Conservation (phyloP, 1,140 invertebrate species). For the Atta texana region DNA sequence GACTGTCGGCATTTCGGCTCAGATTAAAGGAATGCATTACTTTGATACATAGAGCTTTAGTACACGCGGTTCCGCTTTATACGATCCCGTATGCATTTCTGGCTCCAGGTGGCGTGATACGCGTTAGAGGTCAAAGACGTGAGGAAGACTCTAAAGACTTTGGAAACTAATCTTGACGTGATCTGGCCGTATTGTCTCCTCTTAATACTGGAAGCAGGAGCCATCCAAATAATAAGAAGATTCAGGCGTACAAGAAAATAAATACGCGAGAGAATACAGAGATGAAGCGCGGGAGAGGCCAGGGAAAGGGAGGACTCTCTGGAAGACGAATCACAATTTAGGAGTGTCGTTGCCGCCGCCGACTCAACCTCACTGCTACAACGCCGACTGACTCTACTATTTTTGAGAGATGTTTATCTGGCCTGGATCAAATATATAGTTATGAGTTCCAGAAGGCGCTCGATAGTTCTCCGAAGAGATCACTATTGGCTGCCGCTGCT, state of each 20-base stretch:
- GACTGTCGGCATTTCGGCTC: too few species aligned
- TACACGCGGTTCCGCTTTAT: not conserved
- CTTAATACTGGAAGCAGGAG: too few species aligned
- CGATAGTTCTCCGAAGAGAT: constrained; percentile 83
- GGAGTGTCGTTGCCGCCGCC: constrained; percentile 2
- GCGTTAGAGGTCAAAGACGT: too few species aligned
- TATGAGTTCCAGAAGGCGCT: constrained; percentile 84
- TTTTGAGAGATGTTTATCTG: constrained; percentile 84
- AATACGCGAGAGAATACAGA: not conserved
- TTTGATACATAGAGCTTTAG: too few species aligned
- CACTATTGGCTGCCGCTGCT: constrained; percentile 76
- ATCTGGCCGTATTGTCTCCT: too few species aligned
- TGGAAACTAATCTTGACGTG: too few species aligned
- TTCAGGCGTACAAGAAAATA: not conserved
- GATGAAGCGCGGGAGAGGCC: not conserved
- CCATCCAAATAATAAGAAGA: too few species aligned
- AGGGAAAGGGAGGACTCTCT: not conserved
- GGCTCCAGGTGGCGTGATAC: too few species aligned
- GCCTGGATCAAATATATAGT: constrained; percentile 84
- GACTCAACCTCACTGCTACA: not conserved
- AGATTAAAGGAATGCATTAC: too few species aligned
- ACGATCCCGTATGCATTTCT: not conserved
- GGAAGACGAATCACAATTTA: constrained; percentile 56
- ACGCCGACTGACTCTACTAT: constrained; percentile 75
- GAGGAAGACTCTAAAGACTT: too few species aligned